These are phyloP conservation scores for Vireo altiloquus DNA, from an alignment of 2,113 vertebrate species.

Conservation along the genomic window DNA sequence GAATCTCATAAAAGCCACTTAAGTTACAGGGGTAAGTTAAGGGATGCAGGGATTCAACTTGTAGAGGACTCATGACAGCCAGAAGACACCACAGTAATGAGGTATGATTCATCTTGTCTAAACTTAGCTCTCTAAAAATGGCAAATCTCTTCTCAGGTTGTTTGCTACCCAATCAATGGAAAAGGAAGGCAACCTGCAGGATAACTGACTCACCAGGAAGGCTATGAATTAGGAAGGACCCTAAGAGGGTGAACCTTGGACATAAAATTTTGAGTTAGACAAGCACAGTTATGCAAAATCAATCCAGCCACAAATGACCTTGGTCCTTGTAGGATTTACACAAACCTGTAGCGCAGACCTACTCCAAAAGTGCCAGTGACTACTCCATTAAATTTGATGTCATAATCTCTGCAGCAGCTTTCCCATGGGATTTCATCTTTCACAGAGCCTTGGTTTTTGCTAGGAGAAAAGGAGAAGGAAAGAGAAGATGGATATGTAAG, in stretches of 20 bases:
- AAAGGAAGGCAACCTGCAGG: background rate
- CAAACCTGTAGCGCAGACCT: background rate
- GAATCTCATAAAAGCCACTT: background rate
- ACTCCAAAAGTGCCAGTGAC: background rate
- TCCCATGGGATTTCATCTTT: background rate
- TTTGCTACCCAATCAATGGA: background rate
- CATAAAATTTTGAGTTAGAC: background rate
- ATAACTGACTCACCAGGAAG: background rate
- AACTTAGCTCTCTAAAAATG: constrained; percentile 14
- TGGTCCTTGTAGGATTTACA: background rate
- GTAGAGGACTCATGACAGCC: background rate
- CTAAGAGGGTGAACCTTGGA: background rate
- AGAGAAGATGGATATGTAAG: background rate
- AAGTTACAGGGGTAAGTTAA: background rate
- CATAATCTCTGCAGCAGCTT: background rate
- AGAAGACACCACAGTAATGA: background rate
- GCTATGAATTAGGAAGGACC: background rate
- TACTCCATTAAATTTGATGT: background rate
- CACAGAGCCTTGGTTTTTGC: background rate
- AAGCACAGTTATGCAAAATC: background rate
- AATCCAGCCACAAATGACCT: background rate
- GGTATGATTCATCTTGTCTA: constrained; percentile 3
- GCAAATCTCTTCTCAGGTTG: background rate
- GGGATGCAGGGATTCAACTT: background rate
- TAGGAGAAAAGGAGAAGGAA: background rate